Percentiles rank a stretch among this genome's conserved stretches.
Conservation (phyloP, 2,888 invertebrate genomes). For the Steinernema hermaphroditum region DNA sequence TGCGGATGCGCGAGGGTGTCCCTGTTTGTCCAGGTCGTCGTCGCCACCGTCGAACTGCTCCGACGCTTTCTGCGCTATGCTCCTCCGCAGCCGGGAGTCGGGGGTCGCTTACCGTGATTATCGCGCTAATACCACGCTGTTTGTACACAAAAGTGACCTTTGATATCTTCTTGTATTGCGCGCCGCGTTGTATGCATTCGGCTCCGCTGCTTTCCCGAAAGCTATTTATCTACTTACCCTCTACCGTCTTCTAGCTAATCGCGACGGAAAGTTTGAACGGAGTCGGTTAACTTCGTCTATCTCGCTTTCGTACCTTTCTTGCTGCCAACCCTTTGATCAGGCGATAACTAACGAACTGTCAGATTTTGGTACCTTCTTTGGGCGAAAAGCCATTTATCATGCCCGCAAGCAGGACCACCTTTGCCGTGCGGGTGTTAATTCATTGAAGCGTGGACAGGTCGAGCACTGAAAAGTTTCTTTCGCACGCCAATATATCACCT, state of each 20-base stretch:
- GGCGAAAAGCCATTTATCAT: constrained; percentile 24
- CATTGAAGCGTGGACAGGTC: constrained; percentile 12
- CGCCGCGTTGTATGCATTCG: background rate
- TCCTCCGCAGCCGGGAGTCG: background rate
- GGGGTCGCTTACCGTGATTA: constrained; percentile 29
- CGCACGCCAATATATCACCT: constrained; percentile 29
- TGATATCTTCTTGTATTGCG: constrained; percentile 29
- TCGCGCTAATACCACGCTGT: constrained; percentile 28
- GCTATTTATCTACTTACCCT: no score
- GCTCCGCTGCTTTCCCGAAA: background rate
- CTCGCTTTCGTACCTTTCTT: no score
- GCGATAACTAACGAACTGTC: background rate
- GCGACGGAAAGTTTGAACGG: no score
- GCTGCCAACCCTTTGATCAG: no score
- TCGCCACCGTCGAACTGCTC: constrained; percentile 7
- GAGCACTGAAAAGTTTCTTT: constrained; percentile 29
- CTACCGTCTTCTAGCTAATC: no score
- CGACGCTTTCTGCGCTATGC: background rate
- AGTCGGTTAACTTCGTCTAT: no score
- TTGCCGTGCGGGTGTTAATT: constrained; percentile 26
- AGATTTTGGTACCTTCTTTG: constrained; percentile 8
- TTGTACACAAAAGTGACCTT: constrained; percentile 29
- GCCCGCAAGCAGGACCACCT: constrained; percentile 26
- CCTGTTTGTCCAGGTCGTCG: constrained; percentile 27
- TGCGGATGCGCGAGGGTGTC: background rate